A percentile compares a stretch with the other conserved stretches of the same genome.
Evolutionary conservation across 2,113 vertebrate genomes (phyloP).

Genomic region (Dipodomys merriami): DNA sequence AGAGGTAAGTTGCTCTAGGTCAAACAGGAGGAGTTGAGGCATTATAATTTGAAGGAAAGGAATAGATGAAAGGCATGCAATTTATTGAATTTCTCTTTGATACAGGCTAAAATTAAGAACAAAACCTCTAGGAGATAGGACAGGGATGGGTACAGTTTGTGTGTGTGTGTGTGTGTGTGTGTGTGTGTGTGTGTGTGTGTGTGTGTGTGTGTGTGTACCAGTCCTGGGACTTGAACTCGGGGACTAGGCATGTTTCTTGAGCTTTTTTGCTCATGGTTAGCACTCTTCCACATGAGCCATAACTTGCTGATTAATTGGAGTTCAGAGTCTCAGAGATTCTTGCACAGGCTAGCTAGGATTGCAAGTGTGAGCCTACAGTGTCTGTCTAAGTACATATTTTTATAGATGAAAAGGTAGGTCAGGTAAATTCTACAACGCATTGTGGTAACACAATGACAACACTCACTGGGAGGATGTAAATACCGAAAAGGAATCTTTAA

Average conservation of each 20-base stretch:
- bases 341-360: no score
- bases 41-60: constrained; percentile 18
- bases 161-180: no score
- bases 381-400: background rate
- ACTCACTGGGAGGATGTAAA: background rate
- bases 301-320: no score
- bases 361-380: no score
- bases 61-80: background rate
- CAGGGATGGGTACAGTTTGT: background rate
- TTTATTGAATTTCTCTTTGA: background rate
- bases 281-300: no score
- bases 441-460: background rate
- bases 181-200: no score
- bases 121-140: background rate
- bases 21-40: background rate
- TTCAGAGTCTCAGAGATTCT: no score
- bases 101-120: background rate
- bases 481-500: constrained; percentile 15
- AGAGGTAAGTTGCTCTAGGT: constrained; percentile 4
- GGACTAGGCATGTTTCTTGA: no score
- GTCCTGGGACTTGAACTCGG: no score
- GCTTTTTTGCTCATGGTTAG: no score
- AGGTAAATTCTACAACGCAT: constrained; percentile 15
- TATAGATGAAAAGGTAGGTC: background rate
- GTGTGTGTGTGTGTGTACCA: no score